Conservation (phyloP, 1,140 invertebrate genomes). For the Tetramorium simillimum region DNA sequence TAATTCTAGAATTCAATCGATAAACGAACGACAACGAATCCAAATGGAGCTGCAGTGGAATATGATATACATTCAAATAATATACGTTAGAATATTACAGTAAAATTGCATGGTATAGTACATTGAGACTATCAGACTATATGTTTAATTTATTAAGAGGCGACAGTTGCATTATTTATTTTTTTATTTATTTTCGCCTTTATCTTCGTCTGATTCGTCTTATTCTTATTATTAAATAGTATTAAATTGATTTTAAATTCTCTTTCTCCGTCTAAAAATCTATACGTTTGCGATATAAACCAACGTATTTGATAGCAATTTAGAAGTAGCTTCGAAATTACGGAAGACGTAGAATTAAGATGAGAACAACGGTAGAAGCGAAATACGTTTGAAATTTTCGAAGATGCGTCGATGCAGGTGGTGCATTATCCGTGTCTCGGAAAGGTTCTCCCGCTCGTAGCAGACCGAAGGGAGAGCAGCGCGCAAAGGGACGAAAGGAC, state of each 20-base stretch:
- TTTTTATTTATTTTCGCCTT: neutral
- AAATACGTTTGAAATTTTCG: constrained; percentile 13
- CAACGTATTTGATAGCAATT: neutral
- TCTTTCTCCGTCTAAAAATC: neutral
- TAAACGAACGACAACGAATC: constrained; percentile 3
- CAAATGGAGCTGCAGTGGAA: neutral
- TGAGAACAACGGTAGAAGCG: neutral
- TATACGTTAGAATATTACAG: neutral
- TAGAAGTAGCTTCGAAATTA: neutral
- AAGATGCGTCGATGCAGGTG: constrained; percentile 33
- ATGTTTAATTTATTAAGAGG: neutral
- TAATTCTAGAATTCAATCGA: constrained; percentile 37
- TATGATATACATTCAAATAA: neutral
- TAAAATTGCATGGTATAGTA: neutral
- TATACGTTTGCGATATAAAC: neutral
- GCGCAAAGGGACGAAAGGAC: constrained; percentile 61
- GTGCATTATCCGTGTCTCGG: constrained; percentile 55
- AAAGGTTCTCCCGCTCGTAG: constrained; percentile 37
- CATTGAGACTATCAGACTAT: neutral
- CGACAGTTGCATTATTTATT: neutral
- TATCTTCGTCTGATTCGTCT: neutral
- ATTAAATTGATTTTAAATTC: neutral
- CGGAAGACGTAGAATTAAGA: neutral
- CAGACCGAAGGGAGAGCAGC: constrained; percentile 59
- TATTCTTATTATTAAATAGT: neutral